A percentile compares a stretch with the other conserved stretches of the same genome.
These are phyloP conservation scores for Poeciliopsis paucimaculata DNA, from an alignment of 2,797 vertebrate species.

Conservation along the genomic window DNA sequence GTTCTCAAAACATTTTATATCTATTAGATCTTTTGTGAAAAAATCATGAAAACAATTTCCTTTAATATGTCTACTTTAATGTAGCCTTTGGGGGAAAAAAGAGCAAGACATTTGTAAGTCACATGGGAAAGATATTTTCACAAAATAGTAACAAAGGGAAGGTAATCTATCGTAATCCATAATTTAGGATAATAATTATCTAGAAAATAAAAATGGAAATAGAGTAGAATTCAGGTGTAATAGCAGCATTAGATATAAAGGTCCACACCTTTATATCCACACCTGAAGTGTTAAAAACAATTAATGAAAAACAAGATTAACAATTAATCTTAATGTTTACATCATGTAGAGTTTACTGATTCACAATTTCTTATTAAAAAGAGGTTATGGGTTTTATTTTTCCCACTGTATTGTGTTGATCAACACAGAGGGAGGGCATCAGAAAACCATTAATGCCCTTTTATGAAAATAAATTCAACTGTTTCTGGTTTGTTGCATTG, in stretches of 20 bases:
- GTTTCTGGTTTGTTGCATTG: conserved; percentile 75
- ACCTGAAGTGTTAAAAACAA: too few relatives aligned
- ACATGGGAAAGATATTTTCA: background rate
- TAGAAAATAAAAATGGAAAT: background rate
- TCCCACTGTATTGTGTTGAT: conserved; percentile 27
- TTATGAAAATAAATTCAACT: conserved; percentile 64
- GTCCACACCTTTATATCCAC: too few relatives aligned
- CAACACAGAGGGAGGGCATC: conserved; percentile 61
- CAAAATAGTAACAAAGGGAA: background rate
- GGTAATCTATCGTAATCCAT: background rate
- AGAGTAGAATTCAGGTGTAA: too few relatives aligned
- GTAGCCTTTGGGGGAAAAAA: background rate
- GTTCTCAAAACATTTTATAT: background rate
- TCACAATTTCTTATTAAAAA: conserved; percentile 13
- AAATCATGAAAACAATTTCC: background rate
- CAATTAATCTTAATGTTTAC: too few relatives aligned
- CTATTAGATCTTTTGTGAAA: background rate
- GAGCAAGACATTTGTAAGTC: background rate
- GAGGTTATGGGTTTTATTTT: conserved; percentile 8
- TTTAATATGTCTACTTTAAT: background rate
- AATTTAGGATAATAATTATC: background rate
- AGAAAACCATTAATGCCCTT: conserved; percentile 64
- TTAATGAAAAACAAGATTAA: too few relatives aligned
- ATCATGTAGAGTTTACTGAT: background rate
- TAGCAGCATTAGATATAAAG: too few relatives aligned